These are phyloP conservation scores for Eutolmus rufibarbis DNA, from an alignment of 2,888 invertebrate genomes.

Conservation along the genomic window DNA sequence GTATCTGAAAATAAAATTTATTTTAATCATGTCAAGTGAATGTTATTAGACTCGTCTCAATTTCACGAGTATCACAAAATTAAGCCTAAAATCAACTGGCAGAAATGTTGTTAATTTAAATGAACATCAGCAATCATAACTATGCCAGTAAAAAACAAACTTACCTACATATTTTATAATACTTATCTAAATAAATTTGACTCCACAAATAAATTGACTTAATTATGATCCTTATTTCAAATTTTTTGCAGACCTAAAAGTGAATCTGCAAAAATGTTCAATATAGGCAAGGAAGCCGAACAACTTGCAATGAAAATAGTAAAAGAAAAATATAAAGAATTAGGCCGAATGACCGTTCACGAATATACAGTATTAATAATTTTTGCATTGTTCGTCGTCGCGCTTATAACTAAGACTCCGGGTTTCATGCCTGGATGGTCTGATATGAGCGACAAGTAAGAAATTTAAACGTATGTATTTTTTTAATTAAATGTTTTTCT, in stretches of 20 bases:
- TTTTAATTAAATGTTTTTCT: neutral
- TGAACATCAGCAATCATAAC: too few species aligned
- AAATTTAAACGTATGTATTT: neutral
- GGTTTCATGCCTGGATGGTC: conserved; percentile 88
- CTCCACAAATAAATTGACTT: neutral
- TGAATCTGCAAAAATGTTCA: conserved; percentile 66
- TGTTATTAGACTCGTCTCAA: too few species aligned
- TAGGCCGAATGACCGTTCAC: conserved; percentile 80
- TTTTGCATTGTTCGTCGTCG: conserved; percentile 75
- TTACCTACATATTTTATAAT: too few species aligned
- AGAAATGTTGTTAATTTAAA: too few species aligned
- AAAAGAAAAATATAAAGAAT: conserved; percentile 71
- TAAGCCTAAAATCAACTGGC: too few species aligned
- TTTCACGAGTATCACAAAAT: too few species aligned
- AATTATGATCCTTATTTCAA: neutral
- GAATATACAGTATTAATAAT: conserved; percentile 73
- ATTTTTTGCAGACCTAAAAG: conserved; percentile 64
- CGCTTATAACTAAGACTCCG: conserved; percentile 87
- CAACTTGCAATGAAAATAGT: conserved; percentile 72
- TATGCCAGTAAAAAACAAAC: too few species aligned
- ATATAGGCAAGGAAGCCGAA: conserved; percentile 66
- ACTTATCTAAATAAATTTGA: neutral
- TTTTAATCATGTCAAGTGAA: too few species aligned
- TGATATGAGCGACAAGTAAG: conserved; percentile 63
- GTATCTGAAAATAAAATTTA: too few species aligned